Evolutionary conservation across 1,140 invertebrate genomes (phyloP).

Genomic region (Palaemon carinicauda): DNA sequence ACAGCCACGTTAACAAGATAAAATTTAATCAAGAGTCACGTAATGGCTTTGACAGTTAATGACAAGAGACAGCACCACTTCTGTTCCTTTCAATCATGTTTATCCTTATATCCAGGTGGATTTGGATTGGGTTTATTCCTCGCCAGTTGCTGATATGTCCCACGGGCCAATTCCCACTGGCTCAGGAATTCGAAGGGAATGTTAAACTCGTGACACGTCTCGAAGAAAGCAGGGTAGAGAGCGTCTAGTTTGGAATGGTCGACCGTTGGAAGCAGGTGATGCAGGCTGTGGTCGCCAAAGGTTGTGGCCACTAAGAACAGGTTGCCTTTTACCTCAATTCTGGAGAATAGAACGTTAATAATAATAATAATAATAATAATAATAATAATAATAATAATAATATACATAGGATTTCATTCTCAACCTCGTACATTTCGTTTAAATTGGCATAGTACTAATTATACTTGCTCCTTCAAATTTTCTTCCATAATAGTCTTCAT

Average conservation of each 20-base stretch:
- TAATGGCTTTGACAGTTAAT: too few species aligned
- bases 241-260: slow-evolving; percentile 77
- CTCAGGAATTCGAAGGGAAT: slow-evolving; percentile 63
- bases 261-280: slow-evolving; percentile 83
- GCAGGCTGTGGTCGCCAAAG: slow-evolving; percentile 81
- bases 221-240: slow-evolving; percentile 73
- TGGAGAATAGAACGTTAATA: too few species aligned
- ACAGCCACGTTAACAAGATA: too few species aligned
- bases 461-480: too few species aligned
- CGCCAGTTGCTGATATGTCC: slow-evolving; percentile 74
- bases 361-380: too few species aligned
- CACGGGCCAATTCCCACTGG: slow-evolving; percentile 72
- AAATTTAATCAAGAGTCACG: too few species aligned
- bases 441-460: too few species aligned
- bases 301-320: slow-evolving; percentile 74
- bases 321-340: slow-evolving; percentile 64
- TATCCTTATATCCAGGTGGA: slow-evolving; percentile 19
- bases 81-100: not conserved
- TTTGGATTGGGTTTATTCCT: slow-evolving; percentile 35
- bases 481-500: too few species aligned
- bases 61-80: too few species aligned
- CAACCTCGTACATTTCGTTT: too few species aligned
- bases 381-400: too few species aligned
- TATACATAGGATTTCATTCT: too few species aligned
- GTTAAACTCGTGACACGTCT: slow-evolving; percentile 77